A percentile compares a stretch with the other conserved stretches of the same genome.
phyloP scores from a whole-genome alignment of 2,888 invertebrate genomes.

The Pollenia angustigena region DNA sequence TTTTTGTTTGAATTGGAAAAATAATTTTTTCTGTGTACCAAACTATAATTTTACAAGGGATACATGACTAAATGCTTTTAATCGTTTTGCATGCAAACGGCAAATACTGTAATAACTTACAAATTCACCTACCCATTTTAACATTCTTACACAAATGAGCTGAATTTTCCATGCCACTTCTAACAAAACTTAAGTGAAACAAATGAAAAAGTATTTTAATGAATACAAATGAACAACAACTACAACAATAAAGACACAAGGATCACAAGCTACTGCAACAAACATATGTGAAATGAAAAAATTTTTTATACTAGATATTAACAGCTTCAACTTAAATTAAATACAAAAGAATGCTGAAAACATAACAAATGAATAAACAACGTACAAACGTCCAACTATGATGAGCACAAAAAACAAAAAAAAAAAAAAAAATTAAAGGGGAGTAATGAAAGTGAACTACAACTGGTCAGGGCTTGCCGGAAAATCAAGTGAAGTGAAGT shows the following conservation, averaged over 20 bases:
- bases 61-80: no score
- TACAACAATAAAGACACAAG: slow-evolving; percentile 16
- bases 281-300: slow-evolving; percentile 61
- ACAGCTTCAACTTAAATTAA: slow-evolving; percentile 66
- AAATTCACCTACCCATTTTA: slow-evolving; percentile 8
- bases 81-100: no score
- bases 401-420: neutral
- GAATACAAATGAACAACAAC: slow-evolving; percentile 72
- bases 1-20: no score
- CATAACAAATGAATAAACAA: slow-evolving; percentile 40
- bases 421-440: neutral
- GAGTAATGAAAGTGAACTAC: neutral
- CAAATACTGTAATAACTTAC: neutral
- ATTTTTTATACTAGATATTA: slow-evolving; percentile 65
- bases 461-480: slow-evolving; percentile 29
- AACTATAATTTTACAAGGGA: no score
- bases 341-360: slow-evolving; percentile 50
- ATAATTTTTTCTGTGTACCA: no score
- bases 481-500: slow-evolving; percentile 41
- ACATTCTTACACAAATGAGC: slow-evolving; percentile 7
- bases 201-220: slow-evolving; percentile 73
- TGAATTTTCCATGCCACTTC: slow-evolving; percentile 46
- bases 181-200: slow-evolving; percentile 69
- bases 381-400: no score
- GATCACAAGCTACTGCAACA: slow-evolving; percentile 48